Evolutionary conservation across 2,888 invertebrate species (phyloP).

Genomic region (Chelonus formosanus): DNA sequence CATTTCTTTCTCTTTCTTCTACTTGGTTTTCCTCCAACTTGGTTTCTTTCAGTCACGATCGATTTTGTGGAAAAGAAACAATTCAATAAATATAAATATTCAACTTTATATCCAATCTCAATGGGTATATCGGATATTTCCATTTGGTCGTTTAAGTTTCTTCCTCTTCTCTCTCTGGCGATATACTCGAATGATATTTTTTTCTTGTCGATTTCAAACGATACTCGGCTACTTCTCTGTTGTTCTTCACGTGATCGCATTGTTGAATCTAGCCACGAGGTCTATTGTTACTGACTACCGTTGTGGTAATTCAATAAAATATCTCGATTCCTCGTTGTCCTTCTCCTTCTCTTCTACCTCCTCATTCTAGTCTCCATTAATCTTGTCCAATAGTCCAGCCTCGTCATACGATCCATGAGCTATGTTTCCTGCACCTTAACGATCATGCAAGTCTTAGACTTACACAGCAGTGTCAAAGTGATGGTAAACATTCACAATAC

Average conservation of each 20-base stretch:
- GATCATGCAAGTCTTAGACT: constrained; percentile 34
- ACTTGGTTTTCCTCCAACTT: constrained; percentile 6
- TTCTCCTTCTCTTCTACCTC: constrained; percentile 17
- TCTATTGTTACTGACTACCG: constrained; percentile 37
- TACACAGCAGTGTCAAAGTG: constrained; percentile 29
- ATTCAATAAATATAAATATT: constrained; percentile 14
- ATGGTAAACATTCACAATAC: constrained; percentile 32
- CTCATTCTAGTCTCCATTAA: constrained; percentile 37
- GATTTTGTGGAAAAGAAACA: background rate
- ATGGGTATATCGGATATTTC: constrained; percentile 16
- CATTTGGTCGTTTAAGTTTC: constrained; percentile 7
- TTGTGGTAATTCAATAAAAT: constrained; percentile 38
- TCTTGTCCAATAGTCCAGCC: constrained; percentile 41
- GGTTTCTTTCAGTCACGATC: constrained; percentile 1
- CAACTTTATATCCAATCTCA: constrained; percentile 6
- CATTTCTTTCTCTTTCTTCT: constrained; percentile 1
- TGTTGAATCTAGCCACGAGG: constrained; percentile 37
- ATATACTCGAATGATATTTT: background rate
- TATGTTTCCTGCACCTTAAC: constrained; percentile 43
- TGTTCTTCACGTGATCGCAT: constrained; percentile 36
- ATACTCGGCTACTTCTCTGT: constrained; percentile 14
- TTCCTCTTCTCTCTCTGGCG: too few species aligned
- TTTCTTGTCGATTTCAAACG: constrained; percentile 12
- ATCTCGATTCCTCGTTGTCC: constrained; percentile 27
- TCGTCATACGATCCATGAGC: constrained; percentile 43